Evolutionary conservation across 1,140 invertebrate genomes (phyloP).

Genomic region (Pantala flavescens): DNA sequence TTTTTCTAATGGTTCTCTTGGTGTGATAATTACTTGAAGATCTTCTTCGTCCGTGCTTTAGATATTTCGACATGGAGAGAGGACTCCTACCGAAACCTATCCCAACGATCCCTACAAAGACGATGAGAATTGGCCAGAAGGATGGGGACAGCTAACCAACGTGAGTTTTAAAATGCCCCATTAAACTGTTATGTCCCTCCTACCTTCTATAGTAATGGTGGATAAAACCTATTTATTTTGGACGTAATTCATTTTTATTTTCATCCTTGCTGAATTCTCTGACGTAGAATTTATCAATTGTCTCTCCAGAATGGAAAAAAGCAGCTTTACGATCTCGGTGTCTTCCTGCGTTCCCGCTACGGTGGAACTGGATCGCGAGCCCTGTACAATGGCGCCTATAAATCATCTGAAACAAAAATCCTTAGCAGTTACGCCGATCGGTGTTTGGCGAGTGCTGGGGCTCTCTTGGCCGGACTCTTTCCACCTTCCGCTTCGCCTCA

Average conservation of each 20-base stretch:
- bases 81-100: constrained; percentile 54
- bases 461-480: constrained; percentile 71
- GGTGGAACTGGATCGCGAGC: constrained; percentile 35
- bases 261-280: too few relatives aligned
- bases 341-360: constrained; percentile 58
- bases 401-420: constrained; percentile 51
- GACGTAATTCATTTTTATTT: too few relatives aligned
- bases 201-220: too few relatives aligned
- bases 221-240: too few relatives aligned
- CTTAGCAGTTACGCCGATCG: constrained; percentile 70
- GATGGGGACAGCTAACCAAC: constrained; percentile 59
- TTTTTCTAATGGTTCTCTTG: too few relatives aligned
- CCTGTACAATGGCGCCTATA: constrained; percentile 48
- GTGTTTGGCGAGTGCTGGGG: constrained; percentile 76
- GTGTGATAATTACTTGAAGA: background rate
- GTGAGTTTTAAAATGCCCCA: constrained; percentile 35
- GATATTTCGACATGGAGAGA: constrained; percentile 66
- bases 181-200: background rate
- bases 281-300: background rate
- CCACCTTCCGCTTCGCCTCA: constrained; percentile 43
- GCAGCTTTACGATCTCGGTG: constrained; percentile 64
- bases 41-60: constrained; percentile 31
- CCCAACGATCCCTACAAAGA: constrained; percentile 58
- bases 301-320: constrained; percentile 60
- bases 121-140: constrained; percentile 51